A percentile compares a stretch with the other conserved stretches of the same genome.
Evolutionary conservation across 2,888 invertebrate genomes (phyloP).

Genomic region (Incurvaria masculella): DNA sequence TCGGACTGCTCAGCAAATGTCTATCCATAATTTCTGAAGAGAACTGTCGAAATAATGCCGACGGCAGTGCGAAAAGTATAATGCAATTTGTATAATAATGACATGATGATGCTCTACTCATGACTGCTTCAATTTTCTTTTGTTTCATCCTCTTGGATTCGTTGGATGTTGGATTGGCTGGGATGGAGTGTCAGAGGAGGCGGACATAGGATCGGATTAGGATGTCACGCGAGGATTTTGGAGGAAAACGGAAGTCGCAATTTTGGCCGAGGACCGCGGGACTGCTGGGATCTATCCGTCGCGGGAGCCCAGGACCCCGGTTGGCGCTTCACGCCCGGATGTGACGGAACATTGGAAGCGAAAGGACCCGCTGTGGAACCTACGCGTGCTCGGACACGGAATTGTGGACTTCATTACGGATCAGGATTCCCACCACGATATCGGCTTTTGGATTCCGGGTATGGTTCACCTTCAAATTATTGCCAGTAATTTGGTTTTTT

Average conservation of each 20-base stretch:
- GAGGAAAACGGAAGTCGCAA: conserved; percentile 7
- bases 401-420: neutral
- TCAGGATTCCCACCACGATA: conserved; percentile 9
- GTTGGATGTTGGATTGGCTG: conserved; percentile 30
- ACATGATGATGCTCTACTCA: conserved; percentile 1
- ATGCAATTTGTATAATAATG: too few relatives aligned
- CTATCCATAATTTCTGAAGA: too few relatives aligned
- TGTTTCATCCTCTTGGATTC: conserved; percentile 57
- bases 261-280: conserved; percentile 4
- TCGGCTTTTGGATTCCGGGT: conserved; percentile 28
- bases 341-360: conserved; percentile 7
- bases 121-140: conserved; percentile 34
- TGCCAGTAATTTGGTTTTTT: conserved; percentile 47
- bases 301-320: neutral
- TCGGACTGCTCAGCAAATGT: too few relatives aligned
- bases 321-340: conserved; percentile 3
- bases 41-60: too few relatives aligned
- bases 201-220: conserved; percentile 16
- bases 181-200: conserved; percentile 38
- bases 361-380: neutral
- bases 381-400: neutral
- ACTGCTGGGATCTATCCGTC: conserved; percentile 7
- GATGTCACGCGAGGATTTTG: conserved; percentile 22
- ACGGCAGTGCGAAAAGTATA: too few relatives aligned
- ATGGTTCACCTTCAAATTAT: conserved; percentile 49